Conservation (phyloP, 1,140 invertebrate species). For the Psilanteris sp. region DNA sequence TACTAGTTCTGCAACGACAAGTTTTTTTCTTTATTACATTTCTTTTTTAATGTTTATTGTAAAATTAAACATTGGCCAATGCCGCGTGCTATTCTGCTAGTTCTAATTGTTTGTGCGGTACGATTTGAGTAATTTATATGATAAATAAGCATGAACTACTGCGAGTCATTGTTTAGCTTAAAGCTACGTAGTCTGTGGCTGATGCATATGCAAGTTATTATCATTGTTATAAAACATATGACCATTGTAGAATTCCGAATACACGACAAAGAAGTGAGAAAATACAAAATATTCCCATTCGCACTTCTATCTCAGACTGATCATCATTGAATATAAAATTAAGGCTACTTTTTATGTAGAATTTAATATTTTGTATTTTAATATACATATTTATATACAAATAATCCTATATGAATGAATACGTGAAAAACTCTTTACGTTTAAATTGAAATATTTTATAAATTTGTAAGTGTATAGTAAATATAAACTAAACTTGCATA, state of each 20-base stretch:
- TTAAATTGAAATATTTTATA: too few species aligned
- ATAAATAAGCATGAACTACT: conserved; percentile 19
- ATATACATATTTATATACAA: too few species aligned
- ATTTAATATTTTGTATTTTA: conserved; percentile 31
- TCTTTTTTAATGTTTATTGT: too few species aligned
- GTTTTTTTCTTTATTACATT: too few species aligned
- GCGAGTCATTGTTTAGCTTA: conserved; percentile 50
- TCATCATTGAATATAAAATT: conserved; percentile 6
- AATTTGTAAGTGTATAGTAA: too few species aligned
- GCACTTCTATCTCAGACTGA: conserved; percentile 45
- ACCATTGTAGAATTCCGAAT: conserved; percentile 41
- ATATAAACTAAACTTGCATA: too few species aligned
- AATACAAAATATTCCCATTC: conserved; percentile 32
- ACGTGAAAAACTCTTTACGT: too few species aligned
- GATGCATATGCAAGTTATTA: conserved; percentile 43
- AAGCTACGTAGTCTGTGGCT: conserved; percentile 47
- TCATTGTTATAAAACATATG: conserved; percentile 44
- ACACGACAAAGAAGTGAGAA: conserved; percentile 3
- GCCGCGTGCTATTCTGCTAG: too few species aligned
- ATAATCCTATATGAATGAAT: too few species aligned
- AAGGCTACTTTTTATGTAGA: conserved; percentile 22
- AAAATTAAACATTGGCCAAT: too few species aligned
- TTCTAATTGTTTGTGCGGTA: not conserved
- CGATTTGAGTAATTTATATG: conserved; percentile 4
- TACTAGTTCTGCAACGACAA: too few species aligned